A percentile compares a stretch with the other conserved stretches of the same genome.
These are phyloP conservation scores for Xenentodon cancila DNA, from an alignment of 2,797 vertebrate species.

Conservation along the genomic window DNA sequence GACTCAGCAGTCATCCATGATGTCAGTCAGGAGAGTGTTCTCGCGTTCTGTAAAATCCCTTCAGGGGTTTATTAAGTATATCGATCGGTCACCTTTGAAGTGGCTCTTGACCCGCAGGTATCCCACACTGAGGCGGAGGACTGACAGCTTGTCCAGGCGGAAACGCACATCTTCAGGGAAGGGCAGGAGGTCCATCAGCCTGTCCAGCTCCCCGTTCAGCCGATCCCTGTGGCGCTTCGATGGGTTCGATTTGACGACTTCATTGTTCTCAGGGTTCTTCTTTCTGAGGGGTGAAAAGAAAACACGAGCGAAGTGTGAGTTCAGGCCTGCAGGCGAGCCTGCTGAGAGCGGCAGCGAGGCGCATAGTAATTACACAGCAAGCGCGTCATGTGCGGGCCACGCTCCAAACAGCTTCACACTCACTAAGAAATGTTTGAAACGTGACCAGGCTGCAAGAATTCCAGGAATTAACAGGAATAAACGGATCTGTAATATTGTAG, in stretches of 20 bases:
- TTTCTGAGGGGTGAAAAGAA: slow-evolving; percentile 53
- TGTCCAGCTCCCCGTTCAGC: slow-evolving; percentile 83
- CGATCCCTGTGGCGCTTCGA: slow-evolving; percentile 85
- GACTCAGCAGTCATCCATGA: too few species aligned
- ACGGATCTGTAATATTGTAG: too few species aligned
- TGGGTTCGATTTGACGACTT: slow-evolving; percentile 79
- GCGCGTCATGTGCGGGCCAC: too few species aligned
- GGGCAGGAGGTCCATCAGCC: slow-evolving; percentile 80
- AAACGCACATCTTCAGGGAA: slow-evolving; percentile 76
- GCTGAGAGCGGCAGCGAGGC: too few species aligned
- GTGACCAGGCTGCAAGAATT: too few species aligned
- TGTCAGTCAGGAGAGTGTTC: too few species aligned
- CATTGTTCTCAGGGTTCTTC: slow-evolving; percentile 46
- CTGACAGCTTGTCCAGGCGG: slow-evolving; percentile 83
- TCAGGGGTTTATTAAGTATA: too few species aligned
- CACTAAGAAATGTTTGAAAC: too few species aligned
- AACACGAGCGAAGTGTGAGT: not conserved
- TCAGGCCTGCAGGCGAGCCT: not conserved
- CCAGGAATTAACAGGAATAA: too few species aligned
- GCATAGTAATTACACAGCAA: too few species aligned
- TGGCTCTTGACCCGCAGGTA: slow-evolving; percentile 85
- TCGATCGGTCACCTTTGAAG: slow-evolving; percentile 73
- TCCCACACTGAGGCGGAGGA: slow-evolving; percentile 82
- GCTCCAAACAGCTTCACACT: too few species aligned
- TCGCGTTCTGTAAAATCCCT: too few species aligned